A percentile compares a stretch with the other conserved stretches of the same genome.
Conservation (phyloP, 2,113 vertebrate genomes). For the Tapirus terrestris region DNA sequence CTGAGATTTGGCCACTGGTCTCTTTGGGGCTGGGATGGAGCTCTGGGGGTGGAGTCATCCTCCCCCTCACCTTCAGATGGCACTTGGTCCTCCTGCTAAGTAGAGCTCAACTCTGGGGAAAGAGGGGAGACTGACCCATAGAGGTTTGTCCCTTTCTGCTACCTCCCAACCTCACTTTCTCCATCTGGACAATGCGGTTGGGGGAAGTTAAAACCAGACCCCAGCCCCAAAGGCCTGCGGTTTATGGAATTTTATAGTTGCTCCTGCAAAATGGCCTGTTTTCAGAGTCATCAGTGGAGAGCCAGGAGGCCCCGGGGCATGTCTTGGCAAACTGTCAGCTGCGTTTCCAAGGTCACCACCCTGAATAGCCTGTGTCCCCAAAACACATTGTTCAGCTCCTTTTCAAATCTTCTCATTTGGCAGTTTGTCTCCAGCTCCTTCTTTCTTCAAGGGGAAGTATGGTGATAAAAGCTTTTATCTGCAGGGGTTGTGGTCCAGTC, state of each 20-base stretch:
- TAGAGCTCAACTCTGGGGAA: neutral
- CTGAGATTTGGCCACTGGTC: neutral
- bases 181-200: neutral
- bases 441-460: neutral
- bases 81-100: neutral
- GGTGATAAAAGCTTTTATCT: neutral
- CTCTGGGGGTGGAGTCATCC: too few relatives aligned
- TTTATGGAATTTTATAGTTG: constrained; percentile 25
- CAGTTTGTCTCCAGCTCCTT: neutral
- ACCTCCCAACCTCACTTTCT: neutral
- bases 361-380: neutral
- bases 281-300: neutral
- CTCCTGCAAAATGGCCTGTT: neutral
- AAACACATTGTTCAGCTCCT: neutral
- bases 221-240: neutral
- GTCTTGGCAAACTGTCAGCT: neutral
- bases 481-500: neutral
- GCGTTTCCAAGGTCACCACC: constrained; percentile 49
- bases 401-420: constrained; percentile 42
- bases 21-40: neutral
- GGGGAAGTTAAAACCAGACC: neutral
- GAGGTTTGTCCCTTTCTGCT: neutral
- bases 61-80: neutral
- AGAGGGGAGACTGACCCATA: neutral
- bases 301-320: neutral